Evolutionary conservation across 2,113 vertebrate genomes (phyloP).

Genomic region (Nycticryphes semicollaris): DNA sequence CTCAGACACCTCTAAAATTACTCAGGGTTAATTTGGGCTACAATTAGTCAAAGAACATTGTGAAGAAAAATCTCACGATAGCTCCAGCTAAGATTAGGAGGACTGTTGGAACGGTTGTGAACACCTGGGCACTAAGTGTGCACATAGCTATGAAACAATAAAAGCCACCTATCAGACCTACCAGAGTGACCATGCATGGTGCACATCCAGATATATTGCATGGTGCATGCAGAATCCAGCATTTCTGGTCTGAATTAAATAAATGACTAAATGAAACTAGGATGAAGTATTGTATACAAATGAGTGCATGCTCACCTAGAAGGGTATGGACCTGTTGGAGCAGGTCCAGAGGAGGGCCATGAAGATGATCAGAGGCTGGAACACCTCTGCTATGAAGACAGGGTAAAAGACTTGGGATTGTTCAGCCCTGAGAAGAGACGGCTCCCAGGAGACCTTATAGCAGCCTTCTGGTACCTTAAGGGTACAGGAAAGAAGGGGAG

Average conservation of each 20-base stretch:
- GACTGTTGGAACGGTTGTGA: not conserved
- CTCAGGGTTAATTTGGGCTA: not conserved
- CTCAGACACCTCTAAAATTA: not conserved
- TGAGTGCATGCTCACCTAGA: not conserved
- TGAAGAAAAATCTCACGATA: not conserved
- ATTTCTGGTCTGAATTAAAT: not conserved
- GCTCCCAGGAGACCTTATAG: not conserved
- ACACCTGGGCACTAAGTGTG: not conserved
- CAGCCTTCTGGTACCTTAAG: not conserved
- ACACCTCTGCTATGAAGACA: not conserved
- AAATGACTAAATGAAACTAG: not conserved
- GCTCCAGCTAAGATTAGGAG: not conserved
- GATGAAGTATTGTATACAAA: not conserved
- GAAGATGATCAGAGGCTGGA: not conserved
- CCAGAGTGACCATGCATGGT: not conserved
- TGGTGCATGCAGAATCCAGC: not conserved
- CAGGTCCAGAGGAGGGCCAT: not conserved
- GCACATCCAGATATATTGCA: not conserved
- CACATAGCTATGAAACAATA: not conserved
- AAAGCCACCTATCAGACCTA: not conserved
- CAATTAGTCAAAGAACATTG: not conserved
- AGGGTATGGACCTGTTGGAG: not conserved
- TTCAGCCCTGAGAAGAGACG: not conserved
- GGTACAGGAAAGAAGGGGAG: not conserved
- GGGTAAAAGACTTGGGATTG: not conserved